Evolutionary conservation across 1,140 invertebrate genomes (phyloP), one percentile per base, ranked within the genome.

Genomic region (Acromyrmex heyeri): DNA sequence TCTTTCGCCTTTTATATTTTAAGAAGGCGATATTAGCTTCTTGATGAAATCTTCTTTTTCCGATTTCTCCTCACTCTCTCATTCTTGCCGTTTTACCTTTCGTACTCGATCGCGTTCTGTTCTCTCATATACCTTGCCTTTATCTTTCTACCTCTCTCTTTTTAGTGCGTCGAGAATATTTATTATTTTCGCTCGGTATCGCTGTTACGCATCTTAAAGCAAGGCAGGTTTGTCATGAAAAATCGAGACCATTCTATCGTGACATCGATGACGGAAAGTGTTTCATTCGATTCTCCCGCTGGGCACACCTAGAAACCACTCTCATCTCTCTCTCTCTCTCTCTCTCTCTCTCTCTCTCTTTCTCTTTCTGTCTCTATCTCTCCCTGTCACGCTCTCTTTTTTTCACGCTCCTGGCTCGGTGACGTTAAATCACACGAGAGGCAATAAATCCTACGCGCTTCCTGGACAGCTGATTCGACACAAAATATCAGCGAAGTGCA

Each of bases 391-490:
- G 24, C 16, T 75, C 44, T 87, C 24, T 75, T 21, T 82, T 38
- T 44, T 86, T 69, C 50, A 16, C 62, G 65, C 27, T 79, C 34
- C 48, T 44, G 62, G n/a, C 55, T 53, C 48, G 70, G 64, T 79
- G 57, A 86, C 86, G 81, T 87, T 90, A 90, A 90, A 90, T 90
- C 86, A 85, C 67, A 79, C 61, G 86, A 70, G 70, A 79, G 79
- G 64, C 69, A 75, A 87, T 79, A 90, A 90, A 87, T 87, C 57
- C 73, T 48, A 55, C 69, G 70, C 75, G 79, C 87, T 81, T 85
- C 30, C 67, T 69, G 79, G 79, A 90, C 79, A 85, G 86, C 86
- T 89, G 88, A 90, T 90, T 86, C 85, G 65, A 87, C 78, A 83
- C 57, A 69, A 87, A 89, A 62, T 78, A 83, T 83, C 85, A 57